Conservation (phyloP, 92 coral and sea anemone species). For the Blastomussa wellsi region DNA sequence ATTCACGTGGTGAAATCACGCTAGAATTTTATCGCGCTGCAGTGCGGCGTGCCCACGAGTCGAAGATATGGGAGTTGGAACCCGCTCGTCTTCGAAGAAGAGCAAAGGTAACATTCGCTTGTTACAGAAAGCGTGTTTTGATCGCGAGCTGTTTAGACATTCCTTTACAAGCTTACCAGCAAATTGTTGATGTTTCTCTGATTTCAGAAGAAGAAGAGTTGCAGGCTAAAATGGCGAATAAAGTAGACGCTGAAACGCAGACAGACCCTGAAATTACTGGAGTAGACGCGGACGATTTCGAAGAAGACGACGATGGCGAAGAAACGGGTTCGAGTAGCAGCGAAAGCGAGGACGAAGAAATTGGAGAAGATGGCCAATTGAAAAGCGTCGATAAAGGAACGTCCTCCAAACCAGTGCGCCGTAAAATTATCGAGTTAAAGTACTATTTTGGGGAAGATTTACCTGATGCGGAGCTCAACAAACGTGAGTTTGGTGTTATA, state of each 20-base stretch:
- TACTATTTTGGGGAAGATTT: constrained; percentile 97
- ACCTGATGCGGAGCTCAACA: constrained; percentile 89
- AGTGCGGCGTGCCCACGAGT: constrained; percentile 25
- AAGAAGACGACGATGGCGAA: constrained; percentile 76
- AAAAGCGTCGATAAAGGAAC: constrained; percentile 67
- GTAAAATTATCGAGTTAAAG: constrained; percentile 92
- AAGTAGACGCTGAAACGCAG: constrained; percentile 75
- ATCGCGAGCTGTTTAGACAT: constrained; percentile 34
- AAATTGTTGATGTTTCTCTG: constrained; percentile 7
- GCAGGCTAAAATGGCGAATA: constrained; percentile 51
- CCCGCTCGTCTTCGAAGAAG: constrained; percentile 62
- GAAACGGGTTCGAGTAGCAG: constrained; percentile 77
- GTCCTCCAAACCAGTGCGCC: constrained; percentile 72
- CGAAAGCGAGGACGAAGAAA: constrained; percentile 74
- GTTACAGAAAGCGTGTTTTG: constrained; percentile 39
- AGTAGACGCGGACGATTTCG: constrained; percentile 89
- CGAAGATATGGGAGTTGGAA: constrained; percentile 68
- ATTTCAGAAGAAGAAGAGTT: constrained; percentile 52
- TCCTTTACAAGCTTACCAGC: constrained; percentile 24
- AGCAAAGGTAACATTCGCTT: constrained; percentile 48
- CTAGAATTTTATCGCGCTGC: constrained; percentile 4
- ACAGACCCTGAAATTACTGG: constrained; percentile 94
- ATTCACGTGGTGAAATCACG: not conserved
- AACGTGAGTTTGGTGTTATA: constrained; percentile 75
- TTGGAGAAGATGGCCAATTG: constrained; percentile 15